phyloP scores from a whole-genome alignment of 2,888 invertebrate species.

The Seira sanloemensis region DNA sequence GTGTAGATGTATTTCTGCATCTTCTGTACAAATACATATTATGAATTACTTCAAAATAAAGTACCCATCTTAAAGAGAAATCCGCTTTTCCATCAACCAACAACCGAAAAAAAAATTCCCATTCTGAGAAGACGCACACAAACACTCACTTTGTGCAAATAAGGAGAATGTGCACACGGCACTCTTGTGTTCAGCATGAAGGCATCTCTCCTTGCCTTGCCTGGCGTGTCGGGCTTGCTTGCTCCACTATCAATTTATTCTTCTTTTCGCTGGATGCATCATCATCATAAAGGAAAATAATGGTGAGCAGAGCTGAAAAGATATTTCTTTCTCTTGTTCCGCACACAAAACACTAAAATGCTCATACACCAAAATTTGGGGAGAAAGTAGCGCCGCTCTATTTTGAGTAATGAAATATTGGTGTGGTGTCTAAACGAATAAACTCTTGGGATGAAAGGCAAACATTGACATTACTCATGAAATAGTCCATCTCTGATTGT shows the following conservation, averaged over 20 bases:
- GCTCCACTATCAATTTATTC: neutral
- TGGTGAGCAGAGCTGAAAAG: neutral
- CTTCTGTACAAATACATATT: constrained; percentile 46
- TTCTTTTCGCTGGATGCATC: neutral
- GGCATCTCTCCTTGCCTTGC: too few relatives aligned
- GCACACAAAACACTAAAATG: too few relatives aligned
- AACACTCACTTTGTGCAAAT: neutral
- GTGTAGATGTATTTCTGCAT: constrained; percentile 27
- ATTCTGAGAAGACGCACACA: neutral
- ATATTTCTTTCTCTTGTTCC: too few relatives aligned
- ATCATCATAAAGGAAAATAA: neutral
- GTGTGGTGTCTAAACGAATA: neutral
- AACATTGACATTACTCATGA: constrained; percentile 11
- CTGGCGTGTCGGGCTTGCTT: too few relatives aligned
- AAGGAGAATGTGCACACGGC: neutral
- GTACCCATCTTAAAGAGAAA: constrained; percentile 1
- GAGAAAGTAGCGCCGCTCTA: neutral
- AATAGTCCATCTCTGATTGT: constrained; percentile 45
- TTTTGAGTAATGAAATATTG: neutral
- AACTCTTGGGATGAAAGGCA: constrained; percentile 10
- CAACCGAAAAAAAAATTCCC: too few relatives aligned
- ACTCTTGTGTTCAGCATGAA: neutral
- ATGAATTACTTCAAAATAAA: constrained; percentile 54
- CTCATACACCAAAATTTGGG: neutral
- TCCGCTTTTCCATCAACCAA: constrained; percentile 1